phyloP scores from a whole-genome alignment of 1,140 invertebrate genomes.

The Hyles vespertilio region DNA sequence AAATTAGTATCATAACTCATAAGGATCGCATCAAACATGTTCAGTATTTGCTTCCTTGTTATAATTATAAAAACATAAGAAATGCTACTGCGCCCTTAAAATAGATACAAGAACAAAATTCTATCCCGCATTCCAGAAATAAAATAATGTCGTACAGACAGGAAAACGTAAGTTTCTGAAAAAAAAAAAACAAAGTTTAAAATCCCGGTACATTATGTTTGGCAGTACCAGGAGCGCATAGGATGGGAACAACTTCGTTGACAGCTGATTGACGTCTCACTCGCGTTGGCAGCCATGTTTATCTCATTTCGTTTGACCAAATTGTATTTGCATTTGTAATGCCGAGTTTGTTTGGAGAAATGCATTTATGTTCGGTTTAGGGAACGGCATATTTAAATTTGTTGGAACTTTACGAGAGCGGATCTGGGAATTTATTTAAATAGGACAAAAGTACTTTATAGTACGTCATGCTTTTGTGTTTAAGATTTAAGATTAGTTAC shows the following conservation, averaged over 20 bases:
- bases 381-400: slow-evolving; percentile 21
- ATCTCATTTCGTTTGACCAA: slow-evolving; percentile 57
- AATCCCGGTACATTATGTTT: slow-evolving; percentile 53
- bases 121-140: neutral
- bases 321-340: slow-evolving; percentile 10
- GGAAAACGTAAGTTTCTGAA: slow-evolving; percentile 15
- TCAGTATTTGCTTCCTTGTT: no score
- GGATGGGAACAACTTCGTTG: slow-evolving; percentile 61
- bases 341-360: neutral
- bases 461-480: no score
- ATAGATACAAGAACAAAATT: neutral
- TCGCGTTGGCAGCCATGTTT: slow-evolving; percentile 61
- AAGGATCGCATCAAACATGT: no score
- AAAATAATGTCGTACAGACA: slow-evolving; percentile 15
- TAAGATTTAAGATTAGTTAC: no score
- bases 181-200: slow-evolving; percentile 15
- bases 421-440: no score
- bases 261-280: slow-evolving; percentile 74
- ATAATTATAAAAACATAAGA: no score
- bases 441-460: no score
- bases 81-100: no score
- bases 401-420: slow-evolving; percentile 26
- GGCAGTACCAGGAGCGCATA: slow-evolving; percentile 62
- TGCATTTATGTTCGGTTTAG: neutral
- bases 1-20: no score